Conservation (phyloP, 2,797 vertebrate species). For the Myotis planiceps region DNA sequence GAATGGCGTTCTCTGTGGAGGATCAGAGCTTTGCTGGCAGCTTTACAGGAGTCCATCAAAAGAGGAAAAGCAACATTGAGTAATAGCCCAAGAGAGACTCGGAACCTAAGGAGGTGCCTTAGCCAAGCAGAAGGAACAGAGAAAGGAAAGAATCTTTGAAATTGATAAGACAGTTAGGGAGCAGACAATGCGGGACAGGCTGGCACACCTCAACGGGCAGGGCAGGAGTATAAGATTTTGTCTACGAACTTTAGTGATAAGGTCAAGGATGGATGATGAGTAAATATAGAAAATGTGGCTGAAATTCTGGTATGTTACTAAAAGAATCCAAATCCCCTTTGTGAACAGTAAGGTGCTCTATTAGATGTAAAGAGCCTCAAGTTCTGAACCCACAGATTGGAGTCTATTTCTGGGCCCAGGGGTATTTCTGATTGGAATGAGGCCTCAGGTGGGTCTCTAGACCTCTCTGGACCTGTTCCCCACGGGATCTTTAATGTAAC, state of each 20-base stretch:
- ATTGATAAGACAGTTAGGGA: not conserved
- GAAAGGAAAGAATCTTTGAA: not conserved
- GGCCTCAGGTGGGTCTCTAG: not conserved
- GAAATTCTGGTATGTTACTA: not conserved
- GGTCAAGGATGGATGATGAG: not conserved
- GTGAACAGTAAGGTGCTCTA: not conserved
- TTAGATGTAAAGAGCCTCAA: not conserved
- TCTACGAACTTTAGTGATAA: not conserved
- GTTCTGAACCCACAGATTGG: not conserved
- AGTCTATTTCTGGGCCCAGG: not conserved
- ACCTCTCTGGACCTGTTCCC: not conserved
- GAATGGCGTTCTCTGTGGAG: not conserved
- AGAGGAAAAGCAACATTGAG: not conserved
- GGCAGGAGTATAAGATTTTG: not conserved
- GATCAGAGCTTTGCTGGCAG: not conserved
- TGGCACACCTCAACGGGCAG: not conserved
- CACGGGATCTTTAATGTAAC: not conserved
- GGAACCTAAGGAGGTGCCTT: not conserved
- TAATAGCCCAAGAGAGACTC: not conserved
- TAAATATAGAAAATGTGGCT: not conserved
- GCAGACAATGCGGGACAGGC: not conserved
- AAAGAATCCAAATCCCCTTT: not conserved
- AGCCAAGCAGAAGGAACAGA: not conserved
- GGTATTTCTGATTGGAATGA: not conserved
- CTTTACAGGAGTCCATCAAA: not conserved